Conservation (phyloP, 2,888 invertebrate genomes). For the Drosophila cognata region DNA sequence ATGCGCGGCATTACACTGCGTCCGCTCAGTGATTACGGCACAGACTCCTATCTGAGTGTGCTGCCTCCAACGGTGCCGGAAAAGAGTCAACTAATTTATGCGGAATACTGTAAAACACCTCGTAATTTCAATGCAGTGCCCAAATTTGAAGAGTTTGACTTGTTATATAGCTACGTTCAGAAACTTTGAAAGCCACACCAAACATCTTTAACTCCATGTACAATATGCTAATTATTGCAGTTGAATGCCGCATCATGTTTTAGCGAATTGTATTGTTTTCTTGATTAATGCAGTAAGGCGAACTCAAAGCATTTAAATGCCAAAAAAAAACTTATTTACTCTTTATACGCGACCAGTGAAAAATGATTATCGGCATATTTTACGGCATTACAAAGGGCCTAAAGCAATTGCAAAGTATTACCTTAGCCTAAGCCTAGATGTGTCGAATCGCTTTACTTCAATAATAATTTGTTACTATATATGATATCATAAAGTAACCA, state of each 20-base stretch:
- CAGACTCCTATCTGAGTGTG: constrained; percentile 81
- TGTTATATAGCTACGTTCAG: constrained; percentile 77
- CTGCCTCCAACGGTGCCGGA: constrained; percentile 80
- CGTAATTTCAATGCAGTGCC: constrained; percentile 78
- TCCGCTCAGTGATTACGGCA: constrained; percentile 79
- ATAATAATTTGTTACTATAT: not conserved
- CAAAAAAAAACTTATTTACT: not conserved
- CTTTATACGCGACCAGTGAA: not conserved
- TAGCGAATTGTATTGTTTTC: not conserved
- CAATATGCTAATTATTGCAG: not conserved
- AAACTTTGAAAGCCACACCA: constrained; percentile 46
- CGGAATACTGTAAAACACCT: constrained; percentile 80
- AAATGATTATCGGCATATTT: not conserved
- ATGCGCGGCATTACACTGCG: constrained; percentile 77
- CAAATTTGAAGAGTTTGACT: constrained; percentile 76
- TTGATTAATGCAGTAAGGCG: not conserved
- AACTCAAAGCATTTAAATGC: not conserved
- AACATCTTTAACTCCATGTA: not conserved
- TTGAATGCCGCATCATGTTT: not conserved
- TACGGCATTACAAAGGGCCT: not conserved
- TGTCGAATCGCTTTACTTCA: not conserved
- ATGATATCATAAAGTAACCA: not conserved
- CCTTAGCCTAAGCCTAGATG: not conserved
- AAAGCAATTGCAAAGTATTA: not conserved
- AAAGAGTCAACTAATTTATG: constrained; percentile 80